Evolutionary conservation across 2,888 invertebrate genomes (phyloP).

Genomic region (Octodonta nipae): DNA sequence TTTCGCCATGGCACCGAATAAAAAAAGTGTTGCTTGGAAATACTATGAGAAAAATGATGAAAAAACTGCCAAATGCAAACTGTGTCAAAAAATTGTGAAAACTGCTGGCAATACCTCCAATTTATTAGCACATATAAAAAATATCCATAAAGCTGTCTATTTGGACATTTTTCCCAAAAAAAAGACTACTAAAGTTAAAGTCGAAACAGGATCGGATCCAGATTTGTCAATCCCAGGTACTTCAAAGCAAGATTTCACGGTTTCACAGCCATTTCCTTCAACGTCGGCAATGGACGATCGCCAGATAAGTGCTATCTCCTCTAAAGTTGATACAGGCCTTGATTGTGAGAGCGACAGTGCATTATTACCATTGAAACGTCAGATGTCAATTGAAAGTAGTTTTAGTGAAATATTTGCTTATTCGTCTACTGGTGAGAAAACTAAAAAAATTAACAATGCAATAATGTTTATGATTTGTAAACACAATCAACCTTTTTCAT

Average conservation of each 20-base stretch:
- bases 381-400: not conserved
- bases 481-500: not conserved
- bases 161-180: too few species aligned
- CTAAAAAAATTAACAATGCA: not conserved
- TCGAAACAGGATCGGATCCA: not conserved
- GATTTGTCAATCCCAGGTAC: not conserved
- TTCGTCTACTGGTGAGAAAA: not conserved
- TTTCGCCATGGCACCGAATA: conserved; percentile 1
- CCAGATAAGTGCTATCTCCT: not conserved
- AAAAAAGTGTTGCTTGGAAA: conserved; percentile 1
- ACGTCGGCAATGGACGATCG: not conserved
- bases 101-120: not conserved
- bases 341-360: too few species aligned
- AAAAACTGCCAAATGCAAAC: not conserved
- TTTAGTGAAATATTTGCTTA: not conserved
- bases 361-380: too few species aligned
- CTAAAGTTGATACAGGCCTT: not conserved
- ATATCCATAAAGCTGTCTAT: not conserved
- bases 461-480: not conserved
- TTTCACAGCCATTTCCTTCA: not conserved
- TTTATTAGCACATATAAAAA: not conserved
- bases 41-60: not conserved
- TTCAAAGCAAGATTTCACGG: not conserved
- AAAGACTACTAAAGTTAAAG: too few species aligned
- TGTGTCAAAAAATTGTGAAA: not conserved